Evolutionary conservation across 2,888 invertebrate species (phyloP).

Genomic region (Tinea pellionella): DNA sequence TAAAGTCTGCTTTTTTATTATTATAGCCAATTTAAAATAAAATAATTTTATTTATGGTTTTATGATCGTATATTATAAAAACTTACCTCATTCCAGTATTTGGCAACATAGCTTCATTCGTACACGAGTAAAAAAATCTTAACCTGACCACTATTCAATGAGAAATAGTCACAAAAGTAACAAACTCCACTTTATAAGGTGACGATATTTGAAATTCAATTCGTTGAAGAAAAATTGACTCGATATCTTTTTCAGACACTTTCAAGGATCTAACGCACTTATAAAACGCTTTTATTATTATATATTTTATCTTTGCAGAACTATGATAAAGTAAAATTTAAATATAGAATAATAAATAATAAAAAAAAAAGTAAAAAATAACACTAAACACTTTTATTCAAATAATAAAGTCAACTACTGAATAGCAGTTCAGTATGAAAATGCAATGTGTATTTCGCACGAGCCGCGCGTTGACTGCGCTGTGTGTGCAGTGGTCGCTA

Average conservation of each 20-base stretch:
- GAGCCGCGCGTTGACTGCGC: constrained; percentile 53
- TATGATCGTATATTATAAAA: no score
- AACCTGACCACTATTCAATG: constrained; percentile 28
- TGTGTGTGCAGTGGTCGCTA: constrained; percentile 47
- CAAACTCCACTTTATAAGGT: constrained; percentile 53
- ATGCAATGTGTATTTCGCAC: constrained; percentile 16
- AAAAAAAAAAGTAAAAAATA: no score
- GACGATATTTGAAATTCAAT: constrained; percentile 63
- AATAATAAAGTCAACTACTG: not conserved
- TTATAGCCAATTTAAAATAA: no score
- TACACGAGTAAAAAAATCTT: not conserved
- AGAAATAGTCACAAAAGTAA: constrained; percentile 48
- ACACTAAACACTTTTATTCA: no score
- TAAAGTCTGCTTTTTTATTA: no score
- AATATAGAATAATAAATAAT: no score
- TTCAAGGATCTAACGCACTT: not conserved
- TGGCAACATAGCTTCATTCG: not conserved
- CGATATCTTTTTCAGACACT: not conserved
- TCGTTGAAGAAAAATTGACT: constrained; percentile 51
- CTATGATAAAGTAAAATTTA: no score
- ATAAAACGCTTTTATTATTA: not conserved
- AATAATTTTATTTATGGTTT: no score
- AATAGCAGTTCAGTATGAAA: not conserved
- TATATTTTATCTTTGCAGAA: no score
- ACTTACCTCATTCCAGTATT: constrained; percentile 9